These are phyloP conservation scores for Kryptolebias marmoratus DNA, from an alignment of 2,113 vertebrate species.

Conservation along the genomic window DNA sequence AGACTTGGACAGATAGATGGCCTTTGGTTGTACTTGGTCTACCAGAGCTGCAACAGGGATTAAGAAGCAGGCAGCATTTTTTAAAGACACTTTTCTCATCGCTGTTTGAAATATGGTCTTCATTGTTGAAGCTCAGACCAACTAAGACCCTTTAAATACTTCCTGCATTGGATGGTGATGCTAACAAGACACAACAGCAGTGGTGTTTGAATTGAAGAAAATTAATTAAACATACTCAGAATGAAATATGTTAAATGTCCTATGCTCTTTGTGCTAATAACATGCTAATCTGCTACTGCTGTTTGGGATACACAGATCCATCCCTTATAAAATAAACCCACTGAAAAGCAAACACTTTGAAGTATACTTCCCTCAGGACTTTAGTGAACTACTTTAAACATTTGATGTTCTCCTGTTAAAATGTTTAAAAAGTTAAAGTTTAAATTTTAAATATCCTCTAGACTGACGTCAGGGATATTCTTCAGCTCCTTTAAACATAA, in stretches of 20 bases:
- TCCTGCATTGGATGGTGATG: constrained; percentile 18
- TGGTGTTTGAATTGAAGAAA: constrained; percentile 10
- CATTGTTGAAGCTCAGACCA: constrained; percentile 21
- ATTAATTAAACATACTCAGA: constrained; percentile 38
- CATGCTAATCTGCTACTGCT: constrained; percentile 48
- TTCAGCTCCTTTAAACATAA: constrained; percentile 2
- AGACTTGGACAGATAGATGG: constrained; percentile 60
- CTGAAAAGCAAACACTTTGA: constrained; percentile 40
- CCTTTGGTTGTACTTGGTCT: constrained; percentile 53
- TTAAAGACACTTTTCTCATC: constrained; percentile 52
- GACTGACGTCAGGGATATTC: not conserved
- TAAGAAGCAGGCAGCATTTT: constrained; percentile 54
- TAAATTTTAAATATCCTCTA: not conserved
- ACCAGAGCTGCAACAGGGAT: constrained; percentile 57
- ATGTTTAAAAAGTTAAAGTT: not conserved
- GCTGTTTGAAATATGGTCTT: constrained; percentile 57
- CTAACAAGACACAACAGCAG: constrained; percentile 17
- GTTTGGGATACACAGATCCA: constrained; percentile 38
- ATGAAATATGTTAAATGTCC: constrained; percentile 27
- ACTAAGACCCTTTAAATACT: constrained; percentile 22
- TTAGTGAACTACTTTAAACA: constrained; percentile 25
- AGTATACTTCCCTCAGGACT: constrained; percentile 26
- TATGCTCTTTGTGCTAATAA: constrained; percentile 36
- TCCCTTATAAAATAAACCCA: constrained; percentile 7
- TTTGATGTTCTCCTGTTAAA: not conserved